These are phyloP conservation scores for Cyclargus thomasi DNA, from an alignment of 1,140 invertebrate species.

Conservation along the genomic window DNA sequence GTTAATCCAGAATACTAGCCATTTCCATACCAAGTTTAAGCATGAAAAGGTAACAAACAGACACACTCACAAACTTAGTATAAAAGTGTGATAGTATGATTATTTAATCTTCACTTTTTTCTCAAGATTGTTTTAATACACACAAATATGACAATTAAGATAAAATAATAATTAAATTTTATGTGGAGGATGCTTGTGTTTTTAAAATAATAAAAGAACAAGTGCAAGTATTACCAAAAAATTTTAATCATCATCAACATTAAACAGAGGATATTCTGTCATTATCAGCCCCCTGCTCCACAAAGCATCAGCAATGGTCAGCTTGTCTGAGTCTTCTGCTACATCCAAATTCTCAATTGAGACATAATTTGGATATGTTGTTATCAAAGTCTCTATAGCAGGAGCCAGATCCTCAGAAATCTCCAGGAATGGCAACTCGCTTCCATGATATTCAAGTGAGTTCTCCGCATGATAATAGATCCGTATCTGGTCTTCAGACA, in stretches of 20 bases:
- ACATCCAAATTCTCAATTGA: constrained; percentile 83
- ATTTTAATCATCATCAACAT: constrained; percentile 54
- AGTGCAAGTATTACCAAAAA: constrained; percentile 1
- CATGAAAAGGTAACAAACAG: no score
- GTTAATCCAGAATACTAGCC: no score
- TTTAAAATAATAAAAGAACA: neutral
- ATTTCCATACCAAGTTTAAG: no score
- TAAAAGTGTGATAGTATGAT: no score
- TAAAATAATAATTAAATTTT: neutral
- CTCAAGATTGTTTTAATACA: no score
- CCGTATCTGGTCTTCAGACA: constrained; percentile 78
- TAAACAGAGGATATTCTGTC: constrained; percentile 62
- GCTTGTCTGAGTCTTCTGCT: constrained; percentile 77
- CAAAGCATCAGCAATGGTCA: constrained; percentile 62
- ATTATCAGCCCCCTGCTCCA: constrained; percentile 60
- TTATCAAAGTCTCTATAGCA: constrained; percentile 83
- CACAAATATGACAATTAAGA: no score
- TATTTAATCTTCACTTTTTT: no score
- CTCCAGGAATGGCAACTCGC: constrained; percentile 86
- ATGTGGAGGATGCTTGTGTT: neutral
- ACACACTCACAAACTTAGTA: no score
- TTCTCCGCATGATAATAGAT: constrained; percentile 91
- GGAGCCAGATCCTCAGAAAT: constrained; percentile 80
- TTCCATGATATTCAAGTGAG: constrained; percentile 87
- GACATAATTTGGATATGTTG: constrained; percentile 85